Evolutionary conservation across 2,888 invertebrate species (phyloP).

Genomic region (Penaeus monodon): DNA sequence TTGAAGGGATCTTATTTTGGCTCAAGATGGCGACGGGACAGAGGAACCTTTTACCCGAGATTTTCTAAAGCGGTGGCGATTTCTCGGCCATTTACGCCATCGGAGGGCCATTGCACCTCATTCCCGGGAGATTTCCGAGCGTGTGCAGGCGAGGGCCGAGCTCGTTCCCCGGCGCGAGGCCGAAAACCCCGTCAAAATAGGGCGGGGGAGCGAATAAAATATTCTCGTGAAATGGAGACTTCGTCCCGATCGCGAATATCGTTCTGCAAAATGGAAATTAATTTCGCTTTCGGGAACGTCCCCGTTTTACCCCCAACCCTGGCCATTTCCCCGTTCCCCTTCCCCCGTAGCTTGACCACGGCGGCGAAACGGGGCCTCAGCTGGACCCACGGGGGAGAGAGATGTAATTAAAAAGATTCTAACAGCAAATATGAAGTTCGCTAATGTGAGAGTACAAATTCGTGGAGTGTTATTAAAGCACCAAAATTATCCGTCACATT

Average conservation of each 20-base stretch:
- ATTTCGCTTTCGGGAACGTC: conserved; percentile 43
- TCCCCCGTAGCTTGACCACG: no score
- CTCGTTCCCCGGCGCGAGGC: no score
- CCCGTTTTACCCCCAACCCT: not conserved
- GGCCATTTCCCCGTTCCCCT: not conserved
- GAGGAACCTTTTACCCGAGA: conserved; percentile 29
- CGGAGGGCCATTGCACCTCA: no score
- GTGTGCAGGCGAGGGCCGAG: no score
- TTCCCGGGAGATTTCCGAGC: no score
- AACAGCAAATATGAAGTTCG: conserved; percentile 42
- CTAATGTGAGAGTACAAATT: conserved; percentile 46
- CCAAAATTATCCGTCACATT: not conserved
- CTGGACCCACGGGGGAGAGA: not conserved
- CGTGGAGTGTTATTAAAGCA: conserved; percentile 39
- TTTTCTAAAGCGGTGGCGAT: conserved; percentile 19
- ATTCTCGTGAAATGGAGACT: conserved; percentile 57
- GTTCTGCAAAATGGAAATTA: conserved; percentile 34
- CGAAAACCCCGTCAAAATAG: not conserved
- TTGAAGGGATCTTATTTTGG: conserved; percentile 61
- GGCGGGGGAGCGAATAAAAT: conserved; percentile 44
- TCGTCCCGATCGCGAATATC: conserved; percentile 52
- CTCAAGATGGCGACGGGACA: conserved; percentile 55
- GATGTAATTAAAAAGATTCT: conserved; percentile 13
- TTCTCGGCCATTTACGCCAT: no score
- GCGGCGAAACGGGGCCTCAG: not conserved